Conservation (phyloP, 2,888 invertebrate genomes). For the Tortricodes alternella region DNA sequence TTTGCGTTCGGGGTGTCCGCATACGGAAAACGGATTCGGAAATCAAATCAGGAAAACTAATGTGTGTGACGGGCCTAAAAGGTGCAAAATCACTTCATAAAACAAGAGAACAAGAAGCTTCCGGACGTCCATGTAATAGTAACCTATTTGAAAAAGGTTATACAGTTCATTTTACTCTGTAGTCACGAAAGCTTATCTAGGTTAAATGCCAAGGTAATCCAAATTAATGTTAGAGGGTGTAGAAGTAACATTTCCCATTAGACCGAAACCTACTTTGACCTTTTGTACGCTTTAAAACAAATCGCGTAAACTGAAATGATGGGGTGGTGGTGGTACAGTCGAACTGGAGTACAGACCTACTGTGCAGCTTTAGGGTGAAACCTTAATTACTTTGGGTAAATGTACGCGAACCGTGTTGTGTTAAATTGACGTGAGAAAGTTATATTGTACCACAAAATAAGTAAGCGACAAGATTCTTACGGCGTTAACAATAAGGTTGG, state of each 20-base stretch:
- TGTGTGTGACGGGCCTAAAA: no score
- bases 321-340: no score
- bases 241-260: constrained; percentile 19
- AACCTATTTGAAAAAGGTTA: neutral
- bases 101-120: no score
- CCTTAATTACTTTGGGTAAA: neutral
- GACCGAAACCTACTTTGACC: constrained; percentile 20
- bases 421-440: neutral
- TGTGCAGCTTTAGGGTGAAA: neutral
- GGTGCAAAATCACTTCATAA: no score
- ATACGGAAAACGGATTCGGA: no score
- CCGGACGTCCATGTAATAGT: neutral
- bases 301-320: neutral
- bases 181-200: neutral
- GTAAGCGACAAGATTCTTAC: no score
- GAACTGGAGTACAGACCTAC: no score
- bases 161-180: neutral
- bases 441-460: no score
- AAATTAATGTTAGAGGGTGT: constrained; percentile 14
- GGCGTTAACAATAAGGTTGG: no score
- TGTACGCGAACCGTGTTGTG: neutral
- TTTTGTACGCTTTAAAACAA: constrained; percentile 15
- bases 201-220: constrained; percentile 25
- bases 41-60: no score
- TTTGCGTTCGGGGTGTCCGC: no score